Evolutionary conservation across 2,888 invertebrate genomes (phyloP), one percentile per base, ranked within the genome.

Genomic region (Galeopsomyia nigrocyanea): DNA sequence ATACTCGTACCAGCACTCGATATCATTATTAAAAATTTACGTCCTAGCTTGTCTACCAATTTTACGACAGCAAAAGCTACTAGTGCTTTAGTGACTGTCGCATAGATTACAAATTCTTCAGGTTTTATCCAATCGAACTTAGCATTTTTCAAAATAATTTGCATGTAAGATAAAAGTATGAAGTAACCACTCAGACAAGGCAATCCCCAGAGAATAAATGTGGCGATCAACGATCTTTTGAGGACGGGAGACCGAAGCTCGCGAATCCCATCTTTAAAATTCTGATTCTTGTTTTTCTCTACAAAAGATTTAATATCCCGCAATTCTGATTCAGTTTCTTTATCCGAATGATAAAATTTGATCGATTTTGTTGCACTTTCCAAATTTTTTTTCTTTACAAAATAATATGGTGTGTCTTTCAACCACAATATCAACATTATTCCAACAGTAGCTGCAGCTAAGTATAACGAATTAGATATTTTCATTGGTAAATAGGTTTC

Each of bases 161-260:
- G 80, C 79, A 80, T 80, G 53, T 81, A 83, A 47, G 76, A 80
- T 2, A 70, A 26, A 10, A 83, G 21, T 2, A 75, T 78, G 56
- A 78, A 77, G 3, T 79, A 61, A 16, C 82, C 84, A 63, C 80
- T 80, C n/a, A 82, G 68, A 71, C 80, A 80, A 73, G 80, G 76
- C 50, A 82, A 80, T 14, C 78, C 67, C 70, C 78, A 80, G 10
- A 82, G 58, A 1, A 78, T 13, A 6, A 76, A 63, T 39, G 82
- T 73, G 0, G 80, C 68, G 0, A 75, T 3, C 3, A 82, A 73
- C 17, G 79, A 75, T 7, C 75, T 78, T 16, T 47, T 62, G 2
- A 57, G 0, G 7, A 26, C 5, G 2, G 61, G 49, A 6, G 70
- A 70, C 55, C 78, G 77, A 3, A 61, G 26, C 17, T 57, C 39